These are phyloP conservation scores for Scaptomyza reducta DNA, from an alignment of 2,888 invertebrate genomes.

Conservation along the genomic window DNA sequence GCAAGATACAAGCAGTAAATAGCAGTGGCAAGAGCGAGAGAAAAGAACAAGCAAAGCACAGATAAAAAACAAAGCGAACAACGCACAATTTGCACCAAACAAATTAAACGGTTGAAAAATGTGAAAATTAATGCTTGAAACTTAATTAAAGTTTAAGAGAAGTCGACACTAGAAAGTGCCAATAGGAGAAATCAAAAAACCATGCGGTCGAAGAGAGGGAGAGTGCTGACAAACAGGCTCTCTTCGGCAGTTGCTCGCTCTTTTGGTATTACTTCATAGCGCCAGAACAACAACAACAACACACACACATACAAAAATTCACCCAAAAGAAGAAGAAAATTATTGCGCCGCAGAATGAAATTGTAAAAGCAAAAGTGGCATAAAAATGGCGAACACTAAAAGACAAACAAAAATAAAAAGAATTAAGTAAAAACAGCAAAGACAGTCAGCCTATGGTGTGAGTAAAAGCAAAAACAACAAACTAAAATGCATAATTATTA, in stretches of 20 bases:
- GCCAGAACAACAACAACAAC: constrained; percentile 39
- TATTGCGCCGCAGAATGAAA: constrained; percentile 77
- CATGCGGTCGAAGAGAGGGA: constrained; percentile 11
- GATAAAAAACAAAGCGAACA: constrained; percentile 18
- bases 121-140: constrained; percentile 10
- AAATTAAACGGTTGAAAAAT: constrained; percentile 30
- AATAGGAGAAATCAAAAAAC: not conserved
- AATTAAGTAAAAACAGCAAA: constrained; percentile 15
- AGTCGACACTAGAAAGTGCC: constrained; percentile 20
- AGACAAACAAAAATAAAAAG: constrained; percentile 28
- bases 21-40: constrained; percentile 4
- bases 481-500: constrained; percentile 55
- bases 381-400: constrained; percentile 61
- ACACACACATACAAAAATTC: not conserved
- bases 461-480: constrained; percentile 44
- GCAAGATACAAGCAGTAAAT: not conserved
- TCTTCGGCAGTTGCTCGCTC: constrained; percentile 11
- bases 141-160: constrained; percentile 32
- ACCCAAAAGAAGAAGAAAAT: constrained; percentile 67
- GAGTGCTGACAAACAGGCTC: not conserved
- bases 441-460: constrained; percentile 1
- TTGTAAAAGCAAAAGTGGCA: constrained; percentile 70
- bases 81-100: constrained; percentile 18
- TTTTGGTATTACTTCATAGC: constrained; percentile 63
- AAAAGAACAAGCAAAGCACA: constrained; percentile 9